Conservation (phyloP, 2,797 vertebrate genomes). For the Poeciliopsis presidionis region DNA sequence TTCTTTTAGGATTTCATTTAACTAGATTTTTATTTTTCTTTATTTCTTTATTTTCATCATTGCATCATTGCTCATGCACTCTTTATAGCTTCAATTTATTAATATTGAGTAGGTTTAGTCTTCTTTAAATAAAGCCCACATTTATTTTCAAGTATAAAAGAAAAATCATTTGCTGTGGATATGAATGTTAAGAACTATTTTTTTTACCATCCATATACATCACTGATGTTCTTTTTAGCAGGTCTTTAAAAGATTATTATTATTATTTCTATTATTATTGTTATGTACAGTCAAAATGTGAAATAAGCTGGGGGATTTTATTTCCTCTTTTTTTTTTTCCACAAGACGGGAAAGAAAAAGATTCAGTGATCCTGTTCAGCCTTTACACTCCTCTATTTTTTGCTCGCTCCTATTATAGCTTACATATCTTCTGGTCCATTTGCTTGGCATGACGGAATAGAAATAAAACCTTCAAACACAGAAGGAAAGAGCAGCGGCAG, state of each 20-base stretch:
- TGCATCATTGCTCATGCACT: constrained; percentile 10
- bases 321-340: constrained; percentile 15
- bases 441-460: constrained; percentile 63
- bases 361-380: constrained; percentile 23
- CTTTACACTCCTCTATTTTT: constrained; percentile 25
- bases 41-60: constrained; percentile 8
- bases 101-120: constrained; percentile 31
- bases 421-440: constrained; percentile 56
- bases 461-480: constrained; percentile 64
- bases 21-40: neutral
- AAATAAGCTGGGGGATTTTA: constrained; percentile 5
- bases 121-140: constrained; percentile 29
- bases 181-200: constrained; percentile 25
- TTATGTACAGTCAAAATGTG: constrained; percentile 18
- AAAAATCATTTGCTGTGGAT: constrained; percentile 7
- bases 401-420: constrained; percentile 42
- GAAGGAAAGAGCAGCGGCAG: constrained; percentile 52
- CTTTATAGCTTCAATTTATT: constrained; percentile 26
- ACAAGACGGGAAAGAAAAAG: constrained; percentile 2
- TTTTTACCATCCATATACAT: constrained; percentile 15
- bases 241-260: neutral
- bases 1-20: constrained; percentile 6
- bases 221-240: neutral
- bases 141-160: constrained; percentile 50
- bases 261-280: too few species aligned